Evolutionary conservation across 2,797 vertebrate genomes (phyloP), one percentile per base, ranked within the genome.

Genomic region (Numenius phaeopus): DNA sequence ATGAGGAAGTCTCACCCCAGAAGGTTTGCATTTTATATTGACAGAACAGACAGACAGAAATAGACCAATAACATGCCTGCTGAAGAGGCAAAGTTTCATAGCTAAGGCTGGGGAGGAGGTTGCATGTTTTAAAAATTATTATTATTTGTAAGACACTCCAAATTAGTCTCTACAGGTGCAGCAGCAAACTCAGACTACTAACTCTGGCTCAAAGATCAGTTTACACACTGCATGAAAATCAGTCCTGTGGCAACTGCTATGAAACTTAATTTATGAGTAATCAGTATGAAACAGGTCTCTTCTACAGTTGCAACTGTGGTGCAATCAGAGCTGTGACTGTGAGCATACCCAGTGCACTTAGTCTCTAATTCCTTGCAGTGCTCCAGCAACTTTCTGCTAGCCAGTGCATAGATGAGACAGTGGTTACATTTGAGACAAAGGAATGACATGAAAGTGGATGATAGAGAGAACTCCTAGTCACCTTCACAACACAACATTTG

Each of bases 31-130:
- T 54, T 83, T 84, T 22, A 49, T 32, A 27, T 11, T 66, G 14
- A 42, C 15, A 86, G 16, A 49, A 49, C 27, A 69, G 13, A 57
- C 10, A 83, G 23, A 46, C 4, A 85, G 7, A 87, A 66, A 26
- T 4, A 83, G 14, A 52, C 12, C 14, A 50, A 65, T 26, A 70
- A 37, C 0, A 2, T 22, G 7, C 4, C 39, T 34, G 3, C 7
- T 9, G 77, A 72, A 76, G 11, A 59, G 11, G 7, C 11, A 71
- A 64, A 44, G 1, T n/a, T 83, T 84, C 3, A 2, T 67, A 34
- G 11, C 11, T 82, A 13, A 52, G 2, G 8, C 16, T 32, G 24
- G 29, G 5, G 11, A 30, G 22, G 21, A 47, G 1, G 4, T 6
- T 29, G 3, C 5, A 22, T 64, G 54, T 54, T 4, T 3, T 2